Evolutionary conservation across 1,140 invertebrate genomes (phyloP), one percentile per base, ranked within the genome.

Genomic region (Dreissena polymorpha): DNA sequence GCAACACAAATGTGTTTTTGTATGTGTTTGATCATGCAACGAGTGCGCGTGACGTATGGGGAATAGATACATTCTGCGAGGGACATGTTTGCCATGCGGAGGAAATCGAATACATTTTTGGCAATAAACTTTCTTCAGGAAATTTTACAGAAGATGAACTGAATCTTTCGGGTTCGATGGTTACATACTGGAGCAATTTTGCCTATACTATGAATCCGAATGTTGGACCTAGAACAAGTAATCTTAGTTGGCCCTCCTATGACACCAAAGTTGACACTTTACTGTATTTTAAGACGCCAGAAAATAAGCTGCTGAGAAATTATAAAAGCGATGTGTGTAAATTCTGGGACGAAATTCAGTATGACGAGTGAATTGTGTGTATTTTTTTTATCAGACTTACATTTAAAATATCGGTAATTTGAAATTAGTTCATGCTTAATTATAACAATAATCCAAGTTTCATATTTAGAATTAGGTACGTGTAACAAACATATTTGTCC

Each of bases 161-260:
- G 18, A 27, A 63, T 18, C 64, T 92, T 2, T 87, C 89, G n/a
- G 65, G 82, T 23, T 64, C 72, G 13, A 75, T 91, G 74, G 83
- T 90, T 10, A 74, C 25, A 6, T 91, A 89, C 76, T 92, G 88
- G 88, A 85, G 88, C 39, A 92, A 92, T 73, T 92, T 92, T 87
- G 91, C 90, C 10, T 87, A 88, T 69, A 83, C 85, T 18, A 87
- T 87, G 23, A 82, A 90, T 63, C 90, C 90, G 0, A 89, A 88
- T 49, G 57, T n/a, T 10, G 85, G 83, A 50, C 18, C 29, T 18
- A 5, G 16, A n/a, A 21, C 70, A 0, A 16, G 69, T 0, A 65
- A 50, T 12, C 13, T 86, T 8, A 53, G 55, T 8, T 91, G 89
- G 88, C 88, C 87, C 13, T 21, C 27, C 18, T 90, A 88, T 77